Percentiles rank a stretch among this genome's conserved stretches.
These are phyloP conservation scores for Seriola aureovittata DNA, from an alignment of 2,113 vertebrate genomes.

Conservation along the genomic window DNA sequence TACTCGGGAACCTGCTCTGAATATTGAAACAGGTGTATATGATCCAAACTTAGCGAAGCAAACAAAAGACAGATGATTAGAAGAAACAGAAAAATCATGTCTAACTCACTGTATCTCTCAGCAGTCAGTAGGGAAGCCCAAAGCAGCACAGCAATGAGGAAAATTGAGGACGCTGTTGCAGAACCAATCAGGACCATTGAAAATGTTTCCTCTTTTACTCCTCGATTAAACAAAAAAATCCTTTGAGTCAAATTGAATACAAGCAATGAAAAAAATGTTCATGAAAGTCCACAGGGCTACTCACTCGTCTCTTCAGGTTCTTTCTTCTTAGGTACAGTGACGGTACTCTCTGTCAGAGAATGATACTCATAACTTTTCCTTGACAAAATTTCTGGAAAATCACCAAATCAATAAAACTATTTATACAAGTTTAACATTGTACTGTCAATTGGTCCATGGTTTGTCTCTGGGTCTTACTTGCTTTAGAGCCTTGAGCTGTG, in stretches of 20 bases:
- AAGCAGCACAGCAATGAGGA: conserved; percentile 66
- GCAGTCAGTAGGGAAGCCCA: conserved; percentile 68
- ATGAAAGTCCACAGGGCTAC: background rate
- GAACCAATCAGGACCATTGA: conserved; percentile 65
- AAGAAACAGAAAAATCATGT: background rate
- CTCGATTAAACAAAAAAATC: conserved; percentile 18
- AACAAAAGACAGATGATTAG: background rate
- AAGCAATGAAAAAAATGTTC: background rate
- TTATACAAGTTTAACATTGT: background rate
- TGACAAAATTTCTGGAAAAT: conserved; percentile 5
- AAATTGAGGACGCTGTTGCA: conserved; percentile 53
- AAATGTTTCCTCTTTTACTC: conserved; percentile 44
- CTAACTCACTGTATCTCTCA: conserved; percentile 68
- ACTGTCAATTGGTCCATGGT: background rate
- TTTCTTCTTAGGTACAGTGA: background rate
- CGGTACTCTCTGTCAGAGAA: conserved; percentile 42
- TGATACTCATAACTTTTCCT: conserved; percentile 2
- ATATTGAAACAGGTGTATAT: conserved; percentile 14
- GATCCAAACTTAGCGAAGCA: background rate
- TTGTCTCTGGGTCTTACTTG: conserved; percentile 37
- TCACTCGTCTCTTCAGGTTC: conserved; percentile 50
- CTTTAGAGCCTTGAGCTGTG: conserved; percentile 16
- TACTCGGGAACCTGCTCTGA: conserved; percentile 53
- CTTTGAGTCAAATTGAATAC: background rate
- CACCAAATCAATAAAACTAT: conserved; percentile 6